A percentile compares a stretch with the other conserved stretches of the same genome.
Conservation (phyloP, 2,113 vertebrate species). For the Oncorhynchus clarkii region DNA sequence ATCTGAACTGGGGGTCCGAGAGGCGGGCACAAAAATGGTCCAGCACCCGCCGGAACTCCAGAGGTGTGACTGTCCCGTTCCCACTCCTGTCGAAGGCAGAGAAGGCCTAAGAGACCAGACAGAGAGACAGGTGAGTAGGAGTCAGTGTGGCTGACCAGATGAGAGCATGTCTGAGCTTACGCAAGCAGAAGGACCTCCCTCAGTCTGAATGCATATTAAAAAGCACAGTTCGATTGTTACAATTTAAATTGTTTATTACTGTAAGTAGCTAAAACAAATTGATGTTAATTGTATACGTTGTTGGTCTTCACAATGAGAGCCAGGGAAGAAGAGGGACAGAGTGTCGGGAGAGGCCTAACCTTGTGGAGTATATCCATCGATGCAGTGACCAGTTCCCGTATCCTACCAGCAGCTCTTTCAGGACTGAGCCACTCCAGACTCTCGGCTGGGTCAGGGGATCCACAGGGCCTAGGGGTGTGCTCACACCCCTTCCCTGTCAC, state of each 20-base stretch:
- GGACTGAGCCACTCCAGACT: slow-evolving; percentile 20
- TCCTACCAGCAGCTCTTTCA: slow-evolving; percentile 48
- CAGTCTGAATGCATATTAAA: too few species aligned
- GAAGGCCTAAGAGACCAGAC: slow-evolving; percentile 61
- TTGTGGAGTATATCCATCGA: slow-evolving; percentile 48
- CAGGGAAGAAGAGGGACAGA: not conserved
- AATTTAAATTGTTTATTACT: too few species aligned
- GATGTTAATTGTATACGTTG: not conserved
- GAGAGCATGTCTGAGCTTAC: too few species aligned
- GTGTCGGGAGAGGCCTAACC: slow-evolving; percentile 41
- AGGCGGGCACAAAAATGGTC: slow-evolving; percentile 69
- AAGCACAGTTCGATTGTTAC: too few species aligned
- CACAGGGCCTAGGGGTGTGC: not conserved
- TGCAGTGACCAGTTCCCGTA: slow-evolving; percentile 52
- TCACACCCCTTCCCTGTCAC: not conserved
- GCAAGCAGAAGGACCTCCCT: too few species aligned
- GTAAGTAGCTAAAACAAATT: not conserved
- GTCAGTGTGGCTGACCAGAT: too few species aligned
- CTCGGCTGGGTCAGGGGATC: not conserved
- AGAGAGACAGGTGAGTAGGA: not conserved
- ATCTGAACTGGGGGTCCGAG: slow-evolving; percentile 65
- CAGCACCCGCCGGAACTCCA: slow-evolving; percentile 70
- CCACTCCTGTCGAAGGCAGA: slow-evolving; percentile 63
- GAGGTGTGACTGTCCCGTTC: slow-evolving; percentile 54
- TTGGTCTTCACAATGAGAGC: not conserved